Conservation (phyloP, 2,888 invertebrate genomes). For the Platycnemis pennipes region DNA sequence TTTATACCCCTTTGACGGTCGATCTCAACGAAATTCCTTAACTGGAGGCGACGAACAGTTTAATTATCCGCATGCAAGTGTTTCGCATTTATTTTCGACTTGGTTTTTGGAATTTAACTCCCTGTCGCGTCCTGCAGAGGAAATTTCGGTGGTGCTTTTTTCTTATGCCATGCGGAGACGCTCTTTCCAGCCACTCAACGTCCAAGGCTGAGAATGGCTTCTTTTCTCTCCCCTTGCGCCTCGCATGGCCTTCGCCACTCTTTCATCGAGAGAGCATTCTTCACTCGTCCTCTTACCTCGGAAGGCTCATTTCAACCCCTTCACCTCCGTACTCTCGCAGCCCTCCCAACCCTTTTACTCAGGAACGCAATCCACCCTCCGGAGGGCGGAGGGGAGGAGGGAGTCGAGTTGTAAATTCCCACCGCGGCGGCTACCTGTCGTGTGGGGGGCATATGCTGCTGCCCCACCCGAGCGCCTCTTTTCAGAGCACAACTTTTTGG, state of each 20-base stretch:
- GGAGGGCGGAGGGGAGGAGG: neutral
- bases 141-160: neutral
- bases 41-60: neutral
- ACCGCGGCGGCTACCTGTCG: constrained; percentile 61
- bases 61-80: neutral
- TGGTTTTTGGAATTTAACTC: neutral
- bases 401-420: constrained; percentile 52
- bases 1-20: neutral
- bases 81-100: neutral
- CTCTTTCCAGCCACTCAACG: neutral
- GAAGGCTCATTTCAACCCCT: constrained; percentile 43
- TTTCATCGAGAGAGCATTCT: constrained; percentile 44
- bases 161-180: neutral
- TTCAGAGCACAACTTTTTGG: constrained; percentile 22
- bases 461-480: constrained; percentile 16
- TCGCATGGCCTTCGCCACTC: neutral
- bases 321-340: neutral
- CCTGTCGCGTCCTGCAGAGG: neutral
- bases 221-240: neutral
- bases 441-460: constrained; percentile 43
- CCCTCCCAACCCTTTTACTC: neutral
- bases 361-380: neutral
- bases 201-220: constrained; percentile 26
- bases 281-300: neutral
- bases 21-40: neutral